A percentile compares a stretch with the other conserved stretches of the same genome.
Conservation (phyloP, 2,113 vertebrate genomes). For the Anolis sagrei region DNA sequence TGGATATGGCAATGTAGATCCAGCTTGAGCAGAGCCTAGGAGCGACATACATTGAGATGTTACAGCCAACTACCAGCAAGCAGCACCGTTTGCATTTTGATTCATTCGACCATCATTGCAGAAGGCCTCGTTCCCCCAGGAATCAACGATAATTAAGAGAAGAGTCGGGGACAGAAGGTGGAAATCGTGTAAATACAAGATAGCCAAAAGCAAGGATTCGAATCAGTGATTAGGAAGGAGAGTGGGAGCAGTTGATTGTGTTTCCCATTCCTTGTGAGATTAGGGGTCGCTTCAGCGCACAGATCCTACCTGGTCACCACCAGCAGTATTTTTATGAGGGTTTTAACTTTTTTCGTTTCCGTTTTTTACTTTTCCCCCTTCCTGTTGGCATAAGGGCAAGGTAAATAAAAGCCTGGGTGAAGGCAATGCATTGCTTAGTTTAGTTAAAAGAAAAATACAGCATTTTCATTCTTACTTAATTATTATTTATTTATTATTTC, state of each 20-base stretch:
- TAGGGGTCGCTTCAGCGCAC: slow-evolving; percentile 48
- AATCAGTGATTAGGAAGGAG: slow-evolving; percentile 73
- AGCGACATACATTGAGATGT: slow-evolving; percentile 36
- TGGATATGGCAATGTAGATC: too few relatives aligned
- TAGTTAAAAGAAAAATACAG: slow-evolving; percentile 49
- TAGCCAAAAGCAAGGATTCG: slow-evolving; percentile 69
- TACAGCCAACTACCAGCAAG: slow-evolving; percentile 44
- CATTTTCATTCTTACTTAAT: too few relatives aligned
- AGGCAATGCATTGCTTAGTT: slow-evolving; percentile 73
- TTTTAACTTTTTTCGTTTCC: slow-evolving; percentile 95
- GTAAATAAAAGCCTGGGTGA: slow-evolving; percentile 71
- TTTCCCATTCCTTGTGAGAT: slow-evolving; percentile 73
- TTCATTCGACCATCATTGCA: slow-evolving; percentile 48
- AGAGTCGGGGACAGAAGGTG: slow-evolving; percentile 66
- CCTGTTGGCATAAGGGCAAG: slow-evolving; percentile 94
- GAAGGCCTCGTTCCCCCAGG: slow-evolving; percentile 54
- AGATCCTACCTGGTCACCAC: slow-evolving; percentile 91
- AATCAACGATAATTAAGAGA: slow-evolving; percentile 64
- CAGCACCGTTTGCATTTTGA: slow-evolving; percentile 34
- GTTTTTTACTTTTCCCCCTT: slow-evolving; percentile 96
- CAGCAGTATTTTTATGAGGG: slow-evolving; percentile 83
- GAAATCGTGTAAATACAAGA: slow-evolving; percentile 66
- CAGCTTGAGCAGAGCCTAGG: neutral
- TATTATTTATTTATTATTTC: too few relatives aligned
- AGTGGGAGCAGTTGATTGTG: slow-evolving; percentile 66